These are phyloP conservation scores for Cynopterus sphinx DNA, from an alignment of 2,797 vertebrate genomes.

Conservation along the genomic window DNA sequence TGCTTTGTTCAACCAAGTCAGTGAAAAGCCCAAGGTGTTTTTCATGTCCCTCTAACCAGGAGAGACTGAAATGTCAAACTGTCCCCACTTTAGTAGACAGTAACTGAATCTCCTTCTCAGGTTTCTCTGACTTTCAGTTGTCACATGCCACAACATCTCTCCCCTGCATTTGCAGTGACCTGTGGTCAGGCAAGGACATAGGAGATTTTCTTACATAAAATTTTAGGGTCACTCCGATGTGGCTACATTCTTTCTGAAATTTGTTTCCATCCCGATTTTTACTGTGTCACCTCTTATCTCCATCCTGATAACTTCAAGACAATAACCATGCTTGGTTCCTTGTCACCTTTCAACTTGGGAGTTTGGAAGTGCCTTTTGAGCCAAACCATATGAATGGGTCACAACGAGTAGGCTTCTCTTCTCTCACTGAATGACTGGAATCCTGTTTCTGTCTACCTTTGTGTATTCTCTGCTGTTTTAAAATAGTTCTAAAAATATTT, in stretches of 20 bases:
- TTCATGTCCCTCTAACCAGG: background rate
- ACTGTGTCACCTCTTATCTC: background rate
- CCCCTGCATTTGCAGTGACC: accelerated
- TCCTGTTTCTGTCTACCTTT: background rate
- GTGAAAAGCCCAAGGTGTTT: background rate
- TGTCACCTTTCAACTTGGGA: background rate
- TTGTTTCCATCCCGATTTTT: background rate
- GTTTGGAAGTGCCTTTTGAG: background rate
- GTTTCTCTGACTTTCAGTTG: background rate
- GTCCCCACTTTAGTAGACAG: background rate
- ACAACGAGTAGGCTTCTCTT: background rate
- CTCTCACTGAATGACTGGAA: background rate
- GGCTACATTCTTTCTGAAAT: background rate
- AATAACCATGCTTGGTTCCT: background rate
- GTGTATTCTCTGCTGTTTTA: background rate
- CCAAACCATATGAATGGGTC: background rate
- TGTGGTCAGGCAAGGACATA: background rate
- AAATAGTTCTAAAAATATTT: background rate
- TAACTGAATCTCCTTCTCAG: background rate
- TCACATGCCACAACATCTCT: too few species aligned
- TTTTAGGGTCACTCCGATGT: background rate
- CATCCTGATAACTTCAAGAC: background rate
- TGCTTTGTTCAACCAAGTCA: background rate
- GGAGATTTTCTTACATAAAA: background rate
- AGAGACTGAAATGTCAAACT: background rate